Conservation (phyloP, 2,113 vertebrate genomes). For the Petrocephalus microphthalmus region DNA sequence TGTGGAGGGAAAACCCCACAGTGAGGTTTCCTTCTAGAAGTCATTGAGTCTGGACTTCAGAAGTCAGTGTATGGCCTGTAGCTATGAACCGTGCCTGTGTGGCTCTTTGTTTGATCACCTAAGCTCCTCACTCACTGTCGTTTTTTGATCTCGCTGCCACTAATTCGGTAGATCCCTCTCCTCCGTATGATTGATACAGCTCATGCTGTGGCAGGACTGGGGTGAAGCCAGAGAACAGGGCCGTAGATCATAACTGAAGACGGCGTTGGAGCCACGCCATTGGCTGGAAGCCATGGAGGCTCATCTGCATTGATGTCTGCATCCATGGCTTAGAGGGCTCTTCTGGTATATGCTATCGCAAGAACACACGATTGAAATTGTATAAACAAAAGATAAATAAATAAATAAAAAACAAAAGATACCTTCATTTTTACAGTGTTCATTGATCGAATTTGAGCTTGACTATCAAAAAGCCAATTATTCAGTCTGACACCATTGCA, state of each 20-base stretch:
- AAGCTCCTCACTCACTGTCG: neutral
- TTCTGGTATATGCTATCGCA: neutral
- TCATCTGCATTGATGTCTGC: neutral
- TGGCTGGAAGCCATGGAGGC: neutral
- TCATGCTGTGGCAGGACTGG: neutral
- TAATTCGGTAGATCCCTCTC: neutral
- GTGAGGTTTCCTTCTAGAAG: neutral
- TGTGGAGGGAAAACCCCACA: neutral
- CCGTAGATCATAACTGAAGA: neutral
- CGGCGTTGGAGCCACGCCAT: neutral
- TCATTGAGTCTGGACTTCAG: neutral
- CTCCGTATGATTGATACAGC: neutral
- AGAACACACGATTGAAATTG: neutral
- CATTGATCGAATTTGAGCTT: slow-evolving; percentile 1
- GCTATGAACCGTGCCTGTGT: neutral
- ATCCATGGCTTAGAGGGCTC: neutral
- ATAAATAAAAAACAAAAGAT: neutral
- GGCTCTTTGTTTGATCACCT: neutral
- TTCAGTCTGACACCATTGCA: neutral
- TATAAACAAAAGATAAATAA: neutral
- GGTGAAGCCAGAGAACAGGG: neutral
- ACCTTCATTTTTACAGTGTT: neutral
- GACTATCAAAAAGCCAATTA: neutral
- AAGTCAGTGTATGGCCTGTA: neutral
- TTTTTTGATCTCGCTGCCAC: neutral